phyloP scores from a whole-genome alignment of 2,113 vertebrate species.

The Thalassarche chlororhynchos region DNA sequence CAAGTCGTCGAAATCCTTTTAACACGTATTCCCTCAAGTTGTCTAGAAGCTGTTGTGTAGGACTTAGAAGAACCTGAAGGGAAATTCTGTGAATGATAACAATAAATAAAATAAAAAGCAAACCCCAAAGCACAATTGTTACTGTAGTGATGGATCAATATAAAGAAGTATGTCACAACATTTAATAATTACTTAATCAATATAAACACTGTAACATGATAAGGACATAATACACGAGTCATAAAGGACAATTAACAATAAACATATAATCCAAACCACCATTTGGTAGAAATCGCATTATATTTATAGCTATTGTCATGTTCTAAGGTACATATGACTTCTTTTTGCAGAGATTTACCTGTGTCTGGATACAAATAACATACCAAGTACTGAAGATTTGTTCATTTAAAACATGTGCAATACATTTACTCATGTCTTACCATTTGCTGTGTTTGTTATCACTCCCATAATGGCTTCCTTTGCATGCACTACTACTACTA shows the following conservation, averaged over 20 bases:
- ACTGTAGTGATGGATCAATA: not conserved
- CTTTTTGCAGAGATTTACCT: not conserved
- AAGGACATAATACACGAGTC: not conserved
- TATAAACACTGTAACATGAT: not conserved
- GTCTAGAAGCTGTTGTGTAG: not conserved
- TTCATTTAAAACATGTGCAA: not conserved
- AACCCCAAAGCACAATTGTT: not conserved
- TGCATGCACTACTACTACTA: not conserved
- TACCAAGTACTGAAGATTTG: not conserved
- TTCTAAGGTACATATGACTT: not conserved
- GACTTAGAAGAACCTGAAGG: not conserved
- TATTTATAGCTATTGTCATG: not conserved
- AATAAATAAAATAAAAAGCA: not conserved
- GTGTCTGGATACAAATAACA: not conserved
- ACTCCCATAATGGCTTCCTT: not conserved
- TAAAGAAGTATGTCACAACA: not conserved
- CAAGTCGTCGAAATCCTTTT: not conserved
- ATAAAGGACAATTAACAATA: not conserved
- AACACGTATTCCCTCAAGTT: not conserved
- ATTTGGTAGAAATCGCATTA: not conserved
- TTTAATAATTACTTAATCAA: not conserved
- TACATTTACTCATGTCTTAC: not conserved
- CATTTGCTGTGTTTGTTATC: not conserved
- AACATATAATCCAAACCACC: not conserved
- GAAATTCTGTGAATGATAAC: not conserved